Evolutionary conservation across 2,888 invertebrate genomes (phyloP), one percentile per base, ranked within the genome.

Genomic region (Ormyrus thymus): DNA sequence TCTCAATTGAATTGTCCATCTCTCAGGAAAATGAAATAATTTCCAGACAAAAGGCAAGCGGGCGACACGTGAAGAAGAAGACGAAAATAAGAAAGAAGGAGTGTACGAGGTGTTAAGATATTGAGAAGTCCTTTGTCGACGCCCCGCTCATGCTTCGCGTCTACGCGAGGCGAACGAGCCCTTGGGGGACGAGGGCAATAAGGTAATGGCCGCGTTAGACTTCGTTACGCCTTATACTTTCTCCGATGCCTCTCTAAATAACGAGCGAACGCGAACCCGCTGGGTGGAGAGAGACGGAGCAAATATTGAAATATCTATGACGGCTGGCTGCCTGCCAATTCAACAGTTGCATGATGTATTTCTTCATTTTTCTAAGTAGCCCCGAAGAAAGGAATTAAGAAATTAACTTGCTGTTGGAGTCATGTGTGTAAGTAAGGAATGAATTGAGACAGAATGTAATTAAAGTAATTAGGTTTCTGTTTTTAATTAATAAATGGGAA

Each of bases 301-400:
- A 77, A 80, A 80, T 74, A 80, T 77, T 76, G 74, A 76, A 77
- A 74, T 80, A 77, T 76, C 76, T 46, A 45, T 58, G 58, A 61
- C 59, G 48, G 58, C 46, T 68, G 69, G 29, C 46, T 45, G 50
- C n/a, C 59, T 48, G 70, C 50, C 53, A 55, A 61, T 58, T 59
- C 76, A 56, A 64, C 64, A 55, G 29, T 59, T 56, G 56, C 13
- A 70, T 76, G 69, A 73, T 76, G 64, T 76, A 76, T 80, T 76
- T 76, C 73, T 80, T 76, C 76, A 76, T 76, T 80, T 79, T 72
- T 45, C 43, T 76, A 76, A 79, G 79, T 79, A 76, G 51, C 48
- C 13, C 51, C 7, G 6, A 46, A n/a, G 65, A 73, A 51, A 15
- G 61, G 15, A 66, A 73, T 68, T 62, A 73, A 73, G 66, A 73